These are phyloP conservation scores for Apis cerana DNA, from an alignment of 1,140 invertebrate genomes.

Conservation along the genomic window DNA sequence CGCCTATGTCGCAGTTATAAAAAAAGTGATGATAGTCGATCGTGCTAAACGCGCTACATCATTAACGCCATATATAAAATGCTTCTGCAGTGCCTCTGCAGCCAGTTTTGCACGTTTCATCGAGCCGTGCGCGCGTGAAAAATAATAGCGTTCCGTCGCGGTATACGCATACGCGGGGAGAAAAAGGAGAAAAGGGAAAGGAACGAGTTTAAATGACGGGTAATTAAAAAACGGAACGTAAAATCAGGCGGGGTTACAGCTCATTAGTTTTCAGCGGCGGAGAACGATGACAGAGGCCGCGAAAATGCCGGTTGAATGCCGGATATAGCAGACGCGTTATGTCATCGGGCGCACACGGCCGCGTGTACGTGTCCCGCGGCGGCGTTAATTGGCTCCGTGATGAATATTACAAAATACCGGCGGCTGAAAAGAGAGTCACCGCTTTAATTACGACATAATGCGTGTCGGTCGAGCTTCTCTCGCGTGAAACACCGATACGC, in stretches of 20 bases:
- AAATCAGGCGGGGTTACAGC: constrained; percentile 59
- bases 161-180: background rate
- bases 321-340: constrained; percentile 47
- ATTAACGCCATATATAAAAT: constrained; percentile 42
- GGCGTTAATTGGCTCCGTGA: constrained; percentile 55
- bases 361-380: constrained; percentile 13
- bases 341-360: constrained; percentile 3
- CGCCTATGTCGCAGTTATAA: background rate
- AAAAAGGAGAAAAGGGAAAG: background rate
- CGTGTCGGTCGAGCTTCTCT: constrained; percentile 2
- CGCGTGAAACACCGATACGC: constrained; percentile 26
- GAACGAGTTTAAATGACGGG: constrained; percentile 48
- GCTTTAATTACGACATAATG: constrained; percentile 59
- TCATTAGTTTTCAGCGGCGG: constrained; percentile 61
- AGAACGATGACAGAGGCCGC: constrained; percentile 48
- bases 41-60: constrained; percentile 43
- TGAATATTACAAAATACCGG: constrained; percentile 56
- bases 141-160: constrained; percentile 33
- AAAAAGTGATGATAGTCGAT: constrained; percentile 20
- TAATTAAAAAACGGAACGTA: constrained; percentile 61
- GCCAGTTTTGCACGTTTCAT: constrained; percentile 20
- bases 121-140: constrained; percentile 7
- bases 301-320: constrained; percentile 48
- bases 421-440: constrained; percentile 33
- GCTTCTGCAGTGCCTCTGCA: background rate